Base-by-base conservation (phyloP, 1,140 invertebrate species). In the Hermatobates lingyangjiaoensis region DNA sequence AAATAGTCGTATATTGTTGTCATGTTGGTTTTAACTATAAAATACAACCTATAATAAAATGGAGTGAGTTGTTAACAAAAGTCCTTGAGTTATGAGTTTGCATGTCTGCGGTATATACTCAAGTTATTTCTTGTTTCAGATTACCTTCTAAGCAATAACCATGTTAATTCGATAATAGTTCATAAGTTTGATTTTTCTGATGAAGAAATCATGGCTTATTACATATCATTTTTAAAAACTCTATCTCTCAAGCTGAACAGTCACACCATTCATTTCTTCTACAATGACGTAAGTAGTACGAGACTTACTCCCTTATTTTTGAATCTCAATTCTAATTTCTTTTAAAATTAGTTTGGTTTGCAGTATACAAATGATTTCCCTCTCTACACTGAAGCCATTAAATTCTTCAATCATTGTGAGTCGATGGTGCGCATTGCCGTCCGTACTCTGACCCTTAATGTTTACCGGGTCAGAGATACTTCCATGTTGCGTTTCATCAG, bases 171-270 rank as follows among this genome's bases (percentile, higher is more conserved):
- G 28, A 98, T 99, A 62, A 98, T 99, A 64, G 87, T 94, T 34
- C 94, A 98, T 69, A 96, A 96, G 70, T 98, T 98, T 76, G 95
- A 99, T 67, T 96, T 99, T 63, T 92, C 89, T 15, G 94, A 99
- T 71, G 96, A 99, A 71, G 96, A 99, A 76, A 92, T 99, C 2
- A 97, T 98, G 91, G 95, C 94, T 3, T 98, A 99, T 67, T 99
- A 98, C 66, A 98, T 99, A 64, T 95, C 94, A 44, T 98, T 99
- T 66, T 66, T 98, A 50, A 98, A 98, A 68, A 98, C 94, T 0
- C 71, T 99, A 18, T 98, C 94, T 57, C 73, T 98, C 34, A 98
- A 98, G 71, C 69, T 99, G n/a, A 98, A 98, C 71, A 79, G 82
- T 55, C 91, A 98, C 65, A 98, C 95, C 2, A 95, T 99, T 62